These are phyloP conservation scores for Mythimna ferrago DNA, from an alignment of 2,888 invertebrate species.

Conservation along the genomic window DNA sequence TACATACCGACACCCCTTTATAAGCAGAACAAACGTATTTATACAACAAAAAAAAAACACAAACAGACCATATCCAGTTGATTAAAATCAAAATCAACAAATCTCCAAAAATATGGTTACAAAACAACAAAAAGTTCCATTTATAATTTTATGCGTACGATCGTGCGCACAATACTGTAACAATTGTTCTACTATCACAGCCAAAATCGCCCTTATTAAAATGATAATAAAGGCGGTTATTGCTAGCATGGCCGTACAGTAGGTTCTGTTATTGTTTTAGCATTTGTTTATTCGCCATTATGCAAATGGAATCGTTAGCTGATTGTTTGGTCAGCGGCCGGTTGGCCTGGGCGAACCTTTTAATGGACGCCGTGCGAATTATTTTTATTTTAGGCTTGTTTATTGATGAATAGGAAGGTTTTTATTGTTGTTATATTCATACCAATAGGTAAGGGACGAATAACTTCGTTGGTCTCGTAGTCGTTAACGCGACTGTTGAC, in stretches of 20 bases:
- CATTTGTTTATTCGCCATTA: constrained; percentile 51
- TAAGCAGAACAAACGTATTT: too few species aligned
- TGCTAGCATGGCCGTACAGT: neutral
- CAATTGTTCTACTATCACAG: neutral
- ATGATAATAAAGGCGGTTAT: neutral
- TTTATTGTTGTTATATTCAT: neutral
- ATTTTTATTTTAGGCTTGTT: constrained; percentile 22
- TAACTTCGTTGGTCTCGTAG: too few species aligned
- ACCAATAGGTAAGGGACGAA: neutral
- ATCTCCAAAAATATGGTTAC: constrained; percentile 12
- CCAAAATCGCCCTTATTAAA: neutral
- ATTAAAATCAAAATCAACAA: constrained; percentile 29
- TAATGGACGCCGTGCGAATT: constrained; percentile 28
- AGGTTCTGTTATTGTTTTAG: constrained; percentile 30
- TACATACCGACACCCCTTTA: too few species aligned
- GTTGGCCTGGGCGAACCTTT: constrained; percentile 26
- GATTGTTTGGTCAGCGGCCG: constrained; percentile 44
- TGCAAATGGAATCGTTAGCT: constrained; percentile 51
- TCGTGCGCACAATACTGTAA: neutral
- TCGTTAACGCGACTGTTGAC: too few species aligned
- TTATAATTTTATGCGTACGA: constrained; percentile 10
- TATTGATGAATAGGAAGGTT: constrained; percentile 9
- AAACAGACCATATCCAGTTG: neutral
- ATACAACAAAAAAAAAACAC: neutral
- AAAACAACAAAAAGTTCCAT: constrained; percentile 18